Evolutionary conservation across 1,140 invertebrate species (phyloP), one percentile per base, ranked within the genome.

Genomic region (Lerema accius): DNA sequence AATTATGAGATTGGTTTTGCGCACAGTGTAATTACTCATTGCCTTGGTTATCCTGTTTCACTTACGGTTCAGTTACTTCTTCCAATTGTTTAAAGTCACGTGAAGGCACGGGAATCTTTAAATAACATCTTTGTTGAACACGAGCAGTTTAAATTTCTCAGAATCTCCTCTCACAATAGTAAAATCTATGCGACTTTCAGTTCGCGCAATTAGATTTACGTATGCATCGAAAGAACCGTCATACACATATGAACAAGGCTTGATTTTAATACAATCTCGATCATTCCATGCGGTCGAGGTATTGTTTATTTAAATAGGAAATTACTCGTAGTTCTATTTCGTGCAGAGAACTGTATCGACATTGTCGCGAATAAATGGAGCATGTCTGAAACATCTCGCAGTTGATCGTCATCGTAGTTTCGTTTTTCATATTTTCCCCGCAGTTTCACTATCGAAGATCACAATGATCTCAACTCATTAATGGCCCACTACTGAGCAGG

Each of bases 181-280:
- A 23, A 23, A 23, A 23, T 23, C 19, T 23, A 23, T 2, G 19
- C 5, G 5, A 39, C 15, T 37, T 53, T 40, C 10, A 37, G 5
- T 37, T 32, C 14, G 48, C 35, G 46, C 6, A 39, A 53, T 39
- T 19, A 15, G 10, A 53, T 53, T 53, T 53, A 53, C 39, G 50
- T 32, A 40, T 53, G 50, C 17, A 23, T 40, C 32, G 35, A 53
- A 53, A 53, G 50, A 39, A 14, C 17, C 10, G 14, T 17, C 35
- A 23, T 39, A 32, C 5, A 23, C 19, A 23, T 51, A 17, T 37
- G 49, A 51, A 51, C 48, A 50, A 51, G 32, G 32, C 35, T 35
- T 53, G 10, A 51, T 51, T 51, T 40, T 11, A 53, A 53, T 40
- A 53, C 49, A 53, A 40, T 53, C 50, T 53, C 50, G 37, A 39